Evolutionary conservation across 2,113 vertebrate species (phyloP), one percentile per base, ranked within the genome.

Genomic region (Silurus meridionalis): DNA sequence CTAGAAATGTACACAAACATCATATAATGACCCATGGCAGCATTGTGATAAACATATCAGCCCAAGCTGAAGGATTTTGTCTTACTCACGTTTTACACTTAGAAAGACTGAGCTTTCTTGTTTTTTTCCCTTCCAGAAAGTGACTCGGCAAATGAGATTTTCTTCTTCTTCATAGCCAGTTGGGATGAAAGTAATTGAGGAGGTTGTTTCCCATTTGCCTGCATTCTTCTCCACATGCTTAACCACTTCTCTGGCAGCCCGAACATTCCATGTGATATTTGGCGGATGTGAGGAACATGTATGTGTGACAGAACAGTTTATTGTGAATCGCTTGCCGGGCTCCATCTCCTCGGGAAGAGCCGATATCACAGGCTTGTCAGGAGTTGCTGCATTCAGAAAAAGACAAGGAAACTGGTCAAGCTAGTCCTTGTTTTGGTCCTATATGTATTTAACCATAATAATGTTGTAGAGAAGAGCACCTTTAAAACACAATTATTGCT

Each of bases 271-370:
- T 61, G 87, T 87, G 78, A 94, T 89, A 48, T 5, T 58, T 0
- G 93, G 93, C 55, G 91, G 90, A 84, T 92, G 91, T 64, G 93
- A 88, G 11, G 89, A 53, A 87, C 93, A 93, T 1, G 93, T 92
- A 89, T 94, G 92, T 0, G 28, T 90, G 37, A 93, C 93, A 61
- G 93, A 93, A 63, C 93, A 94, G 0, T 85, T 90, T 64, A 92
- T 91, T 5, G n/a, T 88, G 21, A 90, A 13, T 0, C 19, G 8
- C 19, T 89, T 89, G 46, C 92, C 91, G 8, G 91, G 91, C 19
- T 92, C 83, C 1, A 92, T 89, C 61, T 93, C 89, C 48, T 85
- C 17, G 71, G 92, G 89, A 60, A 92, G 79, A 21, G 66, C 2
- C 7, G 82, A 93, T 85, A 94, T 92, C 81, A 83, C 57, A 61